phyloP scores from a whole-genome alignment of 2,888 invertebrate species.

The Harpalus rubripes region DNA sequence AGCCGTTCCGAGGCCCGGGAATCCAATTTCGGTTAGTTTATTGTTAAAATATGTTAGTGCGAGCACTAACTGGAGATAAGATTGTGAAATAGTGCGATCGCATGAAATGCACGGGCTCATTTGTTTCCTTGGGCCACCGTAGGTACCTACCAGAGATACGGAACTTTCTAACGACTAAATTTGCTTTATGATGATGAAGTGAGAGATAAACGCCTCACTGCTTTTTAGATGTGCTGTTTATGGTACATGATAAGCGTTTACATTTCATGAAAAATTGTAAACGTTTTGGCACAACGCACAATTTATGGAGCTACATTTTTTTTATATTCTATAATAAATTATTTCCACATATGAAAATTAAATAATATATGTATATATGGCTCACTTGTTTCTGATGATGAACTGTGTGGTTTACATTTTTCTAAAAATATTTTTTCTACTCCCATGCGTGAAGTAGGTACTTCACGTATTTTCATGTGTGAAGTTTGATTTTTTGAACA shows the following conservation, averaged over 20 bases:
- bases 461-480: too few relatives aligned
- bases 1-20: slow-evolving; percentile 22
- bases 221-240: slow-evolving; percentile 37
- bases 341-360: not conserved
- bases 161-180: slow-evolving; percentile 25
- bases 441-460: too few relatives aligned
- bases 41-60: slow-evolving; percentile 59
- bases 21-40: slow-evolving; percentile 64
- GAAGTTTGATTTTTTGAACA: too few relatives aligned
- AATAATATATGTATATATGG: too few relatives aligned
- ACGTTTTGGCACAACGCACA: not conserved
- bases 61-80: slow-evolving; percentile 59
- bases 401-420: too few relatives aligned
- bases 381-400: too few relatives aligned
- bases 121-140: slow-evolving; percentile 30
- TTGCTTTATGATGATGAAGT: slow-evolving; percentile 46
- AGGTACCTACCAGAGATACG: slow-evolving; percentile 20
- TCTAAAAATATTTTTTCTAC: too few relatives aligned
- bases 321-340: not conserved
- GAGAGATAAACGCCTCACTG: slow-evolving; percentile 34
- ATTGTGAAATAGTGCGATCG: slow-evolving; percentile 56
- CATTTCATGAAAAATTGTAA: slow-evolving; percentile 19
- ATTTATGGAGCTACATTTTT: not conserved
- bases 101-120: slow-evolving; percentile 39
- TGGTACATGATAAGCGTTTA: slow-evolving; percentile 14